Evolutionary conservation across 2,113 vertebrate species (phyloP).

Genomic region (Arvicanthis niloticus): DNA sequence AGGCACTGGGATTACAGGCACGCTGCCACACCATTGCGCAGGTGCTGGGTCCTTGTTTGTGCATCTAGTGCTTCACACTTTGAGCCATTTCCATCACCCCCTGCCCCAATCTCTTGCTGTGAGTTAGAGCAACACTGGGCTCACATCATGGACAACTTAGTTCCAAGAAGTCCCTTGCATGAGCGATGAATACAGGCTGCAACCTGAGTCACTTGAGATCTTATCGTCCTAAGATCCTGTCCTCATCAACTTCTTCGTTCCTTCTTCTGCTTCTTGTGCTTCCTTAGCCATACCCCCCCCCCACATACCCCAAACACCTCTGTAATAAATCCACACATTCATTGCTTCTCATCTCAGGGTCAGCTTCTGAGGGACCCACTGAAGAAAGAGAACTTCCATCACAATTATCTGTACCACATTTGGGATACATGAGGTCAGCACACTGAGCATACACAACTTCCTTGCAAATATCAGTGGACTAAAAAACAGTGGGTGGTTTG

Average conservation of each 20-base stretch:
- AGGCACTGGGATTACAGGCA: neutral
- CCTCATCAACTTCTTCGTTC: neutral
- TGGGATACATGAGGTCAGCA: neutral
- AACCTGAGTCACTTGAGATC: neutral
- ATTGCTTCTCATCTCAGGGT: neutral
- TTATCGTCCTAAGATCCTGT: neutral
- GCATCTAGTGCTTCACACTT: no score
- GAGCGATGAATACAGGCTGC: neutral
- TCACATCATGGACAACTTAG: neutral
- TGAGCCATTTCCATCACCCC: no score
- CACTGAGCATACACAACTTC: neutral
- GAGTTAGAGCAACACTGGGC: neutral
- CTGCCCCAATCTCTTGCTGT: neutral
- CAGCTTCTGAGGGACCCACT: neutral
- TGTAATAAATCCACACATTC: neutral
- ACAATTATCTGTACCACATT: conserved; percentile 7
- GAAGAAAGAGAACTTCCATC: conserved; percentile 7
- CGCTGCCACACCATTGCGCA: neutral
- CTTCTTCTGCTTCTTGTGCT: neutral
- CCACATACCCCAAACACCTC: neutral
- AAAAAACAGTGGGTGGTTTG: neutral
- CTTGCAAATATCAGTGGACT: neutral
- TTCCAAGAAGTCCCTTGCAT: neutral
- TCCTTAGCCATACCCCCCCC: neutral
- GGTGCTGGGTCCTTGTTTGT: no score